phyloP scores from a whole-genome alignment of 2,113 vertebrate genomes.

The Tiliqua scincoides region DNA sequence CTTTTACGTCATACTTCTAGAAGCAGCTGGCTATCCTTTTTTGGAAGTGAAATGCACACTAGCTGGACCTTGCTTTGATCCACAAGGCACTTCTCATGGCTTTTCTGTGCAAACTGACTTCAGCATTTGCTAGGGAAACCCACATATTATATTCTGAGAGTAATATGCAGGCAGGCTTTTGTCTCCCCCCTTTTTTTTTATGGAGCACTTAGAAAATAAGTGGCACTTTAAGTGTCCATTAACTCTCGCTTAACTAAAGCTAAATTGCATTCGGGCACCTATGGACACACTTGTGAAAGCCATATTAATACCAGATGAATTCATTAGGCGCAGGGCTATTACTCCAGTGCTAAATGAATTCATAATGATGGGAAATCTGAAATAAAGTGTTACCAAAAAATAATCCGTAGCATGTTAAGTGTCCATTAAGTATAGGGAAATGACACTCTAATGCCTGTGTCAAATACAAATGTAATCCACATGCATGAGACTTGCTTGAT shows the following conservation, averaged over 20 bases:
- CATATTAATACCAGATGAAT: slow-evolving; percentile 53
- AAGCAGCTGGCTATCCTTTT: background rate
- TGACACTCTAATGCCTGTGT: slow-evolving; percentile 20
- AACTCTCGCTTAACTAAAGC: slow-evolving; percentile 67
- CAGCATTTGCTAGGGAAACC: slow-evolving; percentile 15
- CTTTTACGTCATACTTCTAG: background rate
- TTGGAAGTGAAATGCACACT: background rate
- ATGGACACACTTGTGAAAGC: slow-evolving; percentile 42
- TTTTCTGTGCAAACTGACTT: background rate
- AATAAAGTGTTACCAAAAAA: slow-evolving; percentile 64
- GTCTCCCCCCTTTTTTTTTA: slow-evolving; percentile 39
- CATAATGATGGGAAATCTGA: slow-evolving; percentile 53
- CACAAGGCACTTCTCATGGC: background rate
- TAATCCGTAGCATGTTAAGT: slow-evolving; percentile 47
- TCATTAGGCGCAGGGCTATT: slow-evolving; percentile 47
- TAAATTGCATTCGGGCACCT: slow-evolving; percentile 63
- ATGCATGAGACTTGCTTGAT: background rate
- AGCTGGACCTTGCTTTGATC: background rate
- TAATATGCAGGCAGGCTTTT: slow-evolving; percentile 51
- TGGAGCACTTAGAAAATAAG: slow-evolving; percentile 67
- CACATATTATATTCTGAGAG: slow-evolving; percentile 24
- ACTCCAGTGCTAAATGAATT: slow-evolving; percentile 57
- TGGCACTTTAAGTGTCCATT: slow-evolving; percentile 65
- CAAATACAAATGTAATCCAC: slow-evolving; percentile 40
- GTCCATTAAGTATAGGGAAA: slow-evolving; percentile 42